Percentiles rank a stretch among this genome's conserved stretches.
Evolutionary conservation across 2,113 vertebrate species (phyloP).

Genomic region (Motacilla alba): DNA sequence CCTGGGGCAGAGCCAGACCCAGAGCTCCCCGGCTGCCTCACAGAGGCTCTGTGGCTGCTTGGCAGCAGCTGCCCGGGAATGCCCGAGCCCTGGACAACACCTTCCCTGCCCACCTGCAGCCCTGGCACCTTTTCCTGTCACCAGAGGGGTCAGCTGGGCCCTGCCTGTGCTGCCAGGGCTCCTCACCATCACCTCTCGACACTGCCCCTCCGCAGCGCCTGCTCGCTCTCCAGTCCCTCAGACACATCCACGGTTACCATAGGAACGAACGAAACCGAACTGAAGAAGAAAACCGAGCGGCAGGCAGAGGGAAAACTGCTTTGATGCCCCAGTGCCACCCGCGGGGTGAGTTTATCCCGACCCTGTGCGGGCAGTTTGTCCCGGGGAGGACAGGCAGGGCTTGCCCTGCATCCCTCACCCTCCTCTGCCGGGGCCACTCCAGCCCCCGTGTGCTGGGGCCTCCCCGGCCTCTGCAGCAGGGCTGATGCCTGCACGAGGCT

Average conservation of each 20-base stretch:
- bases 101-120: background rate
- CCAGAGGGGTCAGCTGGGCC: background rate
- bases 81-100: background rate
- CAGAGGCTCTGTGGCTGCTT: rapidly evolving
- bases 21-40: background rate
- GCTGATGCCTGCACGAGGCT: background rate
- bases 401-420: background rate
- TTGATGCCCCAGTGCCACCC: constrained; percentile 32
- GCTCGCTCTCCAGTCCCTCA: constrained; percentile 45
- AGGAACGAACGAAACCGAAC: constrained; percentile 73
- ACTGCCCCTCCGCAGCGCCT: background rate
- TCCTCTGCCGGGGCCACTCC: too few relatives aligned
- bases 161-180: background rate
- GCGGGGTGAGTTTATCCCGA: background rate
- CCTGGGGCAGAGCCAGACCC: background rate
- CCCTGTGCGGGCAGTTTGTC: background rate
- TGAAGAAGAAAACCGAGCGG: background rate
- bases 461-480: background rate
- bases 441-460: too few relatives aligned
- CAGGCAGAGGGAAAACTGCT: background rate
- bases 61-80: background rate
- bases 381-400: rapidly evolving
- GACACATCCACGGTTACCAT: constrained; percentile 71
- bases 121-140: background rate
- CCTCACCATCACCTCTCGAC: background rate